Conservation (phyloP, 2,888 invertebrate species). For the Gibbula magus region DNA sequence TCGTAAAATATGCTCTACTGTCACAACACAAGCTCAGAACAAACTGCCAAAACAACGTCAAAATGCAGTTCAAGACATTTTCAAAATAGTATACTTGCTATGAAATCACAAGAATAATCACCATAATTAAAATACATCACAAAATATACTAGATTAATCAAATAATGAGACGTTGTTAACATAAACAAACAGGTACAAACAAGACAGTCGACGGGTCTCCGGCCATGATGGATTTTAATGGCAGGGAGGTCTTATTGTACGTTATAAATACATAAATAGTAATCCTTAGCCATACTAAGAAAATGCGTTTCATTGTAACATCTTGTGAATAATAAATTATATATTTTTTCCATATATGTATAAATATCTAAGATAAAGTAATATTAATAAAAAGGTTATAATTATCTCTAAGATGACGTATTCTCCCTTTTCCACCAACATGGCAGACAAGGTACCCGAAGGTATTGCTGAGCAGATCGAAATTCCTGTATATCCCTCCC, state of each 20-base stretch:
- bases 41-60: not conserved
- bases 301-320: not conserved
- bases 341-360: not conserved
- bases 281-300: too few species aligned
- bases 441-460: conserved; percentile 1
- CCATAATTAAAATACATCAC: not conserved
- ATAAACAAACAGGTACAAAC: conserved; percentile 1
- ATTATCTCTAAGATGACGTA: not conserved
- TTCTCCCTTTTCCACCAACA: conserved; percentile 16
- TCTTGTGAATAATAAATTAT: not conserved
- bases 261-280: too few species aligned
- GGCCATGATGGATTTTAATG: not conserved
- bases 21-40: not conserved
- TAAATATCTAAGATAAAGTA: too few species aligned
- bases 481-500: too few species aligned
- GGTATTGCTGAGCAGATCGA: not conserved
- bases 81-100: not conserved
- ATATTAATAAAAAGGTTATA: too few species aligned
- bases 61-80: not conserved
- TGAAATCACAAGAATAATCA: not conserved
- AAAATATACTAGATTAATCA: not conserved
- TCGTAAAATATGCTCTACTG: not conserved
- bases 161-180: not conserved
- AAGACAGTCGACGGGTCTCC: not conserved
- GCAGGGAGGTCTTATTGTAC: not conserved